A percentile compares a stretch with the other conserved stretches of the same genome.
These are phyloP conservation scores for Scaptomyza caliginosa DNA, from an alignment of 2,888 invertebrate species.

Conservation along the genomic window DNA sequence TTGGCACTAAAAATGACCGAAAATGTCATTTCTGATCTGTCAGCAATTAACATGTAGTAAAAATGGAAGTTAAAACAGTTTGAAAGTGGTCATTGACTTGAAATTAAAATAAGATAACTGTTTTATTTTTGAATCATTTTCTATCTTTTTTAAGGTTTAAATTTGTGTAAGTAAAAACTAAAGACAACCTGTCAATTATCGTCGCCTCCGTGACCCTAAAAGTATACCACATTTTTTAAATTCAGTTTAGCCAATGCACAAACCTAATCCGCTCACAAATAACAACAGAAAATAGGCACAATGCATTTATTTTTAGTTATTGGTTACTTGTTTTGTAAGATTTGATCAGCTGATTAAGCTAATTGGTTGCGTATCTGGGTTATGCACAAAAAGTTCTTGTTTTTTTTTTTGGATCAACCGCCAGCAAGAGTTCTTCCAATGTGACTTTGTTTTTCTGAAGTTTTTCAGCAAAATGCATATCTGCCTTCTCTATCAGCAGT, in stretches of 20 bases:
- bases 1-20: constrained; percentile 27
- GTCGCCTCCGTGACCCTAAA: not conserved
- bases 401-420: constrained; percentile 6
- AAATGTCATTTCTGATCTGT: too few species aligned
- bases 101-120: too few species aligned
- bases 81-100: too few species aligned
- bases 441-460: constrained; percentile 35
- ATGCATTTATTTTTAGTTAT: not conserved
- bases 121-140: too few species aligned
- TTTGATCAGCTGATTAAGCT: not conserved
- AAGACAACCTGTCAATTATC: not conserved
- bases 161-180: too few species aligned
- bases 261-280: too few species aligned
- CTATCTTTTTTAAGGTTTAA: too few species aligned
- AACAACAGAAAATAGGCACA: too few species aligned
- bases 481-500: constrained; percentile 45
- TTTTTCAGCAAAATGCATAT: constrained; percentile 19
- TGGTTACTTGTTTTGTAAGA: not conserved
- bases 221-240: not conserved
- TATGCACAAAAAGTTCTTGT: not conserved
- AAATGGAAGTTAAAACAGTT: too few species aligned
- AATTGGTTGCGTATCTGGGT: not conserved
- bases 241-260: not conserved
- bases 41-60: too few species aligned
- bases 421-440: constrained; percentile 52